Evolutionary conservation across 2,888 invertebrate species (phyloP).

Genomic region (Apamea crenata): DNA sequence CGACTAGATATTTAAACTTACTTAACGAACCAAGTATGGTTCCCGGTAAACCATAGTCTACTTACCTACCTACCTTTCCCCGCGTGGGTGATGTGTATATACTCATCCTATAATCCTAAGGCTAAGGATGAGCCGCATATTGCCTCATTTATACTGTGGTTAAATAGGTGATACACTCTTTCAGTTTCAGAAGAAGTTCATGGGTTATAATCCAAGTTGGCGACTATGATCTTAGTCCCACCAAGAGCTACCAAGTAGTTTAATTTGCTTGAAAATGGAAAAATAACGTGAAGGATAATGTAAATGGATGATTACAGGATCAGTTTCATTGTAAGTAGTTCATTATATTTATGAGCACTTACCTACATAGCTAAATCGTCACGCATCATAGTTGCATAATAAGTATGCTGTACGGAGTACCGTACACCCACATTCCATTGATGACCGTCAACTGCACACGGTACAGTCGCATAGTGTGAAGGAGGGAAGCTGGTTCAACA

Average conservation of each 20-base stretch:
- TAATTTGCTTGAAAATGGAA: not conserved
- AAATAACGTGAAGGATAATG: slow-evolving; percentile 3
- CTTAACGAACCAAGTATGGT: too few species aligned
- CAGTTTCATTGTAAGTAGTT: slow-evolving; percentile 25
- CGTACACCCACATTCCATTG: slow-evolving; percentile 27
- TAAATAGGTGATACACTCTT: not conserved
- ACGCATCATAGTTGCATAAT: slow-evolving; percentile 41
- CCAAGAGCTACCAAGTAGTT: not conserved
- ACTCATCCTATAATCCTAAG: not conserved
- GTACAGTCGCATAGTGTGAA: not conserved
- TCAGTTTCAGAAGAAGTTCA: too few species aligned
- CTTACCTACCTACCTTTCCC: not conserved
- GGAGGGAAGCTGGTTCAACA: not conserved
- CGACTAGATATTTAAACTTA: not conserved
- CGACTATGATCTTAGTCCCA: not conserved
- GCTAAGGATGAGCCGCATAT: not conserved
- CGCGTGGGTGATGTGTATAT: too few species aligned
- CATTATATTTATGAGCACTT: slow-evolving; percentile 34
- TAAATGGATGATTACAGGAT: slow-evolving; percentile 27
- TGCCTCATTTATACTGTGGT: too few species aligned
- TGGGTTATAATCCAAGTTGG: not conserved
- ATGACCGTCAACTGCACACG: slow-evolving; percentile 13
- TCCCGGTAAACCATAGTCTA: not conserved
- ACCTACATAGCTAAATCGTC: slow-evolving; percentile 30
- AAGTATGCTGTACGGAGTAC: not conserved